Evolutionary conservation across 1,140 invertebrate species (phyloP), one percentile per base, ranked within the genome.

Genomic region (Diplogasteroides magnus): DNA sequence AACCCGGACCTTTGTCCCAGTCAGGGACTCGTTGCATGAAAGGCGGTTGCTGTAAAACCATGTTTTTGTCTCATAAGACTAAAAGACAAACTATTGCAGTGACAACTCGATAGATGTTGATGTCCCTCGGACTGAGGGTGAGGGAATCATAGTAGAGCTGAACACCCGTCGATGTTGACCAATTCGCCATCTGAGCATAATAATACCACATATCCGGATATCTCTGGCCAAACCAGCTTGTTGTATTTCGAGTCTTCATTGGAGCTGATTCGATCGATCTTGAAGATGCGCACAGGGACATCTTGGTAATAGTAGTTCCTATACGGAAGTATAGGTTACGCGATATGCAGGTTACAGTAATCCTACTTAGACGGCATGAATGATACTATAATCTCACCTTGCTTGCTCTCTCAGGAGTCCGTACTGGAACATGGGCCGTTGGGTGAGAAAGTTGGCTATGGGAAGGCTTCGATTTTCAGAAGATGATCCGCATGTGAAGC

Each of bases 31-130:
- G 37, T 64, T 81, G 72, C 14, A 81, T 68, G 59, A 82, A 81
- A 0, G 79, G 79, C 56, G 81, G 78, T 74, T 78, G 80, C 79
- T 81, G 64, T 62, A 82, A 63, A 68, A 37, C 3, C 15, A 56
- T 27, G 31, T 6, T 64, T 55, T 57, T 55, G 0, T n/a, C n/a
- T n/a, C n/a, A n/a, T n/a, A n/a, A n/a, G n/a, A n/a, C n/a, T n/a
- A 58, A 55, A 55, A 32, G 48, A 69, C 71, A 63, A 63, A 82
- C 79, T 11, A 81, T 71, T 2, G 82, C 59, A 29, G 78, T 82
- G 14, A 76, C 76, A 37, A 81, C 69, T n/a, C 77, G 61, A 62
- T 74, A 81, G 37, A 77, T 75, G 32, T 76, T 78, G 19, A 81
- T 26, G 27, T 69, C 31, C 19, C 75, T 31, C 2, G 82, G 71